These are phyloP conservation scores for Bombus cullumanus DNA, from an alignment of 1,140 invertebrate species.

Conservation along the genomic window DNA sequence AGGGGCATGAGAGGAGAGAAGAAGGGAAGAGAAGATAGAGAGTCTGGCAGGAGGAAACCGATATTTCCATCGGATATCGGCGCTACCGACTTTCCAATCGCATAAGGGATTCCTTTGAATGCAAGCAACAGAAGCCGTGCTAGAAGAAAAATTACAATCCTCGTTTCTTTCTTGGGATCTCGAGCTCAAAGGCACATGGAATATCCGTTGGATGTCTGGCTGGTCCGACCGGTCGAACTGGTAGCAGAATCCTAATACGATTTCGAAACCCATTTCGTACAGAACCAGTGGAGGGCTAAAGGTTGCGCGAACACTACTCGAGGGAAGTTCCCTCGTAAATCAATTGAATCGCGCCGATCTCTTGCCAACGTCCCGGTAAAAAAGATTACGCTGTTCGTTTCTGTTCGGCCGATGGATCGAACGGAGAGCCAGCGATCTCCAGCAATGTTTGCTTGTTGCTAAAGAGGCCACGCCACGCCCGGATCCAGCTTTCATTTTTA, in stretches of 20 bases:
- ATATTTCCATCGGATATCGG: slow-evolving; percentile 49
- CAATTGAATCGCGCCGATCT: slow-evolving; percentile 56
- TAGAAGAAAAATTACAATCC: slow-evolving; percentile 41
- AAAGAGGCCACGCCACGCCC: neutral
- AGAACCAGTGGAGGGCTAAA: slow-evolving; percentile 11
- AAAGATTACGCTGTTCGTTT: slow-evolving; percentile 13
- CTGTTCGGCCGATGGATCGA: too few relatives aligned
- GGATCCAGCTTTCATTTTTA: slow-evolving; percentile 36
- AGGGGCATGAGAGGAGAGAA: neutral
- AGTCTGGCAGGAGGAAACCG: slow-evolving; percentile 24
- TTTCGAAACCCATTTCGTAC: slow-evolving; percentile 61
- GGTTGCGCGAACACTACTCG: slow-evolving; percentile 23
- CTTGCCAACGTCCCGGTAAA: neutral
- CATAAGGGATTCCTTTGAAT: slow-evolving; percentile 45
- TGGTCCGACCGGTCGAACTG: neutral
- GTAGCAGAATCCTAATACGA: slow-evolving; percentile 58
- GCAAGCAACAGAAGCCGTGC: slow-evolving; percentile 7
- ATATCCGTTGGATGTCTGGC: slow-evolving; percentile 4
- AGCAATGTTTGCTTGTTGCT: neutral
- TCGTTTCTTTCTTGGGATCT: neutral
- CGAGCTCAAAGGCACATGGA: slow-evolving; percentile 16
- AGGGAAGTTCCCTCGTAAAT: slow-evolving; percentile 52
- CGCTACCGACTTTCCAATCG: slow-evolving; percentile 22
- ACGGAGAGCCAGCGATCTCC: neutral
- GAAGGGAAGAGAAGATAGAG: neutral